phyloP scores from a whole-genome alignment of 1,140 invertebrate genomes.

The Aleiodes sp. region DNA sequence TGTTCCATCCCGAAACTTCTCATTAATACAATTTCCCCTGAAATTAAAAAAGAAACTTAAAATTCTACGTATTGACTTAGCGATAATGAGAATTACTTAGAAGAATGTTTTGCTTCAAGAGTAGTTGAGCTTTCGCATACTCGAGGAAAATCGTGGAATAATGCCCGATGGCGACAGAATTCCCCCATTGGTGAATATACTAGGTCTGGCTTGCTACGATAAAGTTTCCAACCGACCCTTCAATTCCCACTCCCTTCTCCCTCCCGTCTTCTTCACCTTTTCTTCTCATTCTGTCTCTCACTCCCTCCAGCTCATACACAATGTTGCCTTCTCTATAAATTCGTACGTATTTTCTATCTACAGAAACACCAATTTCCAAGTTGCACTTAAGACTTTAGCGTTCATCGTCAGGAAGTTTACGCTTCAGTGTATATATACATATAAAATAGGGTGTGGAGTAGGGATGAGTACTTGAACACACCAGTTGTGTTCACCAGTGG shows the following conservation, averaged over 20 bases:
- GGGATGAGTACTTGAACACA: too few species aligned
- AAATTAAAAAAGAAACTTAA: not conserved
- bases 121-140: not conserved
- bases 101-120: not conserved
- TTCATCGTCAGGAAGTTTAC: constrained; percentile 10
- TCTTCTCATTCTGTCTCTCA: too few species aligned
- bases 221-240: constrained; percentile 9
- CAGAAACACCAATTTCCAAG: not conserved
- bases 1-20: too few species aligned
- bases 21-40: too few species aligned
- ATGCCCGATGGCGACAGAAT: constrained; percentile 2
- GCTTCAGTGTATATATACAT: not conserved
- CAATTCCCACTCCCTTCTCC: too few species aligned
- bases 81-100: not conserved
- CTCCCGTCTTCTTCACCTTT: too few species aligned
- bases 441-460: too few species aligned
- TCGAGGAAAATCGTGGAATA: not conserved
- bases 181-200: not conserved
- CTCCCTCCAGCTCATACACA: not conserved
- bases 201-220: constrained; percentile 4
- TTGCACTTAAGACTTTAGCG: constrained; percentile 16
- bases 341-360: not conserved
- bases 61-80: not conserved
- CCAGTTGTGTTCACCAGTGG: not conserved
- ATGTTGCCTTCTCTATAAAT: not conserved